Percentiles rank a stretch among this genome's conserved stretches.
phyloP scores from a whole-genome alignment of 1,140 invertebrate species.

The Drosophila ambigua region DNA sequence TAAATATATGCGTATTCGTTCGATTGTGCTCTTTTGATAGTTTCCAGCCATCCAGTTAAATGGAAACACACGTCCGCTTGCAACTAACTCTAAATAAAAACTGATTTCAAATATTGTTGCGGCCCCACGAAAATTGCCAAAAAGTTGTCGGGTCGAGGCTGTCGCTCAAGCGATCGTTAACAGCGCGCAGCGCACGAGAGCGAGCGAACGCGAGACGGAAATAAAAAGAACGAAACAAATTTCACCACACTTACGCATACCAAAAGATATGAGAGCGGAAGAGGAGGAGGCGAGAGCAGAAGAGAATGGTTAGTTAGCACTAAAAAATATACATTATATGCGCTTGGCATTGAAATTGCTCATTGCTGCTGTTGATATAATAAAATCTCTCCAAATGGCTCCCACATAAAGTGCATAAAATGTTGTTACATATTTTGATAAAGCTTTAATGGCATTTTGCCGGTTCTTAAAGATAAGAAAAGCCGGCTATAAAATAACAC shows the following conservation, averaged over 20 bases:
- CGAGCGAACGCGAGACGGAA: slow-evolving; percentile 57
- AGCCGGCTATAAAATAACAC: slow-evolving; percentile 54
- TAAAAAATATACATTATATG: slow-evolving; percentile 25
- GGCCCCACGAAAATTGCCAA: slow-evolving; percentile 68
- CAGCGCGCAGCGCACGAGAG: slow-evolving; percentile 31
- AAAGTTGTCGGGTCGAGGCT: slow-evolving; percentile 44
- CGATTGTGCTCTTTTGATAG: slow-evolving; percentile 62
- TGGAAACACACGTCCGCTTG: slow-evolving; percentile 78
- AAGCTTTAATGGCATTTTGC: slow-evolving; percentile 49
- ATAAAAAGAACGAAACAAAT: slow-evolving; percentile 69
- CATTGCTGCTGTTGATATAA: background rate
- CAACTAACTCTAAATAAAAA: slow-evolving; percentile 83
- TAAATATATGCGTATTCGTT: slow-evolving; percentile 74
- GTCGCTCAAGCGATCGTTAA: slow-evolving; percentile 55
- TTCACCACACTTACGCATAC: slow-evolving; percentile 52
- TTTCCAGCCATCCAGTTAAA: slow-evolving; percentile 83
- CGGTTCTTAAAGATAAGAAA: slow-evolving; percentile 70
- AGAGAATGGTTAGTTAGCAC: slow-evolving; percentile 15
- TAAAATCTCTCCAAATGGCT: too few relatives aligned
- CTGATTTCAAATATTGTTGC: slow-evolving; percentile 61
- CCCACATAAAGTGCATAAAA: slow-evolving; percentile 9
- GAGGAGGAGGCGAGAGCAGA: slow-evolving; percentile 9
- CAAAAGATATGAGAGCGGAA: slow-evolving; percentile 3
- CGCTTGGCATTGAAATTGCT: slow-evolving; percentile 67
- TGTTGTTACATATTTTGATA: slow-evolving; percentile 34